phyloP scores from a whole-genome alignment of 2,113 vertebrate species.

The Mustelus asterias region DNA sequence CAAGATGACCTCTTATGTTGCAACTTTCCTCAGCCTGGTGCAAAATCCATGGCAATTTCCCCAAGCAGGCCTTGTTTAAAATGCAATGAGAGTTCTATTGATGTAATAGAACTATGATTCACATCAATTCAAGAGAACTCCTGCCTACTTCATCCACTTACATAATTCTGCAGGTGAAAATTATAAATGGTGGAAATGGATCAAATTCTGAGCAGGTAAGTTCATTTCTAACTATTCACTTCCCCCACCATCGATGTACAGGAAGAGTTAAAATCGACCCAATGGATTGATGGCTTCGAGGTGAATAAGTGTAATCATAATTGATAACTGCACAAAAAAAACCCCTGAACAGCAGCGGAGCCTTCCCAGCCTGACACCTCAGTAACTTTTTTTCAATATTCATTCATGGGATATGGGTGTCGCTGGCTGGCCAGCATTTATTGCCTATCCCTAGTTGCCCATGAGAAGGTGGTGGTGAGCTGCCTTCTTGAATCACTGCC shows the following conservation, averaged over 20 bases:
- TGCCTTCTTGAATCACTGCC: background rate
- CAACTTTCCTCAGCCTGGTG: background rate
- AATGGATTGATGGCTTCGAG: too few relatives aligned
- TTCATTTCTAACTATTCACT: background rate
- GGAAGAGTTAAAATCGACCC: background rate
- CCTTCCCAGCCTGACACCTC: background rate
- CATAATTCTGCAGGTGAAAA: background rate
- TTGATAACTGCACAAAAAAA: background rate
- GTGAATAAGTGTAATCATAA: background rate
- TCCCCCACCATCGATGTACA: background rate
- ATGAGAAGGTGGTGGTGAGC: too few relatives aligned
- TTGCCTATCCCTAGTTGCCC: too few relatives aligned
- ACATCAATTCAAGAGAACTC: background rate
- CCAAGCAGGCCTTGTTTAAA: too few relatives aligned
- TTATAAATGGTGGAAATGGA: background rate
- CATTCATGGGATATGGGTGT: too few relatives aligned
- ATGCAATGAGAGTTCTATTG: too few relatives aligned
- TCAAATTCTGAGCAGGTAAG: background rate
- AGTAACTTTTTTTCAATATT: too few relatives aligned
- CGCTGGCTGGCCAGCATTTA: too few relatives aligned
- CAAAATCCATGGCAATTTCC: background rate
- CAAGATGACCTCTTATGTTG: background rate
- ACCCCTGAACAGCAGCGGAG: background rate
- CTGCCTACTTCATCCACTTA: background rate
- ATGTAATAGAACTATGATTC: too few relatives aligned